These are phyloP conservation scores for Tetramorium simillimum DNA, from an alignment of 1,140 invertebrate species.

Conservation along the genomic window DNA sequence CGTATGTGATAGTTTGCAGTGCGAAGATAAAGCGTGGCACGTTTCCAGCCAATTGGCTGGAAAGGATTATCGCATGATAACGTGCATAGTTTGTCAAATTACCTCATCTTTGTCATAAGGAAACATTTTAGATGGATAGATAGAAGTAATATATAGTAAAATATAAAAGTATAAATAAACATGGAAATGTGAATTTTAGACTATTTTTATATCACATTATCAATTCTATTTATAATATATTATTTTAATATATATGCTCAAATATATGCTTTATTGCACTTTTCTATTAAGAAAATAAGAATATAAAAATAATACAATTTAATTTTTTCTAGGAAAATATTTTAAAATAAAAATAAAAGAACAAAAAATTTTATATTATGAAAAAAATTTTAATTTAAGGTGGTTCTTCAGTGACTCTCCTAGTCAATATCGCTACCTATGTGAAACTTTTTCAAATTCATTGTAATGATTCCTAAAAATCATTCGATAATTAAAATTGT, in stretches of 20 bases:
- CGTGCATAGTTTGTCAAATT: conserved; percentile 20
- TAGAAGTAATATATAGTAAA: not conserved
- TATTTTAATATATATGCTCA: not conserved
- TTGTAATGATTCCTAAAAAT: no score
- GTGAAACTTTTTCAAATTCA: no score
- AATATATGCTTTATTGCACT: not conserved
- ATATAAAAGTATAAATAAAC: not conserved
- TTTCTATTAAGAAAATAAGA: not conserved
- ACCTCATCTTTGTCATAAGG: not conserved
- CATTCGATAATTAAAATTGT: no score
- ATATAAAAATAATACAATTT: not conserved
- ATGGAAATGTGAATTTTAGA: not conserved
- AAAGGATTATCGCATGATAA: conserved; percentile 52
- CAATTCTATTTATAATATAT: not conserved
- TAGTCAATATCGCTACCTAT: no score
- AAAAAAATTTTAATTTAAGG: not conserved
- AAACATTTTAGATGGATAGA: not conserved
- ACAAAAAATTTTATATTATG: not conserved
- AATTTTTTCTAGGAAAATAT: not conserved
- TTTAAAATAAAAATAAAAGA: not conserved
- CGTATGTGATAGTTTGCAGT: conserved; percentile 46
- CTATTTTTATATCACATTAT: not conserved
- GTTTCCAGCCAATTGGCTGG: conserved; percentile 63
- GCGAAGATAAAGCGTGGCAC: conserved; percentile 25
- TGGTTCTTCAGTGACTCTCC: no score